Conservation (phyloP, 2,113 vertebrate genomes). For the Silurus glanis region DNA sequence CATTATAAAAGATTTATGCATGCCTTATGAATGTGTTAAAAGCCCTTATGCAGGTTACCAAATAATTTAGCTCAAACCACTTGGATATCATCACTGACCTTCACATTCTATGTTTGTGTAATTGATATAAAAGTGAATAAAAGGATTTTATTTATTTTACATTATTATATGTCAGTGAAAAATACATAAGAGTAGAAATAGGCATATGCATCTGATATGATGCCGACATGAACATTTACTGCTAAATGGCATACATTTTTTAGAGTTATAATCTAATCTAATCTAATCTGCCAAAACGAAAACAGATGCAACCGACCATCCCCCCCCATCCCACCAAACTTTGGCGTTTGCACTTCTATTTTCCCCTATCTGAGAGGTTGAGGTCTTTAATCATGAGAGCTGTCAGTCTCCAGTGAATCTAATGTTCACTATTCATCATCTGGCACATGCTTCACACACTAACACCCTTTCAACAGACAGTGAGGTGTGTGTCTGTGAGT, state of each 20-base stretch:
- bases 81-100: not conserved
- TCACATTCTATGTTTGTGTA: not conserved
- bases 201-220: not conserved
- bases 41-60: not conserved
- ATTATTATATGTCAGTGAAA: not conserved
- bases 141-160: not conserved
- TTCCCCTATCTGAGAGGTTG: constrained; percentile 64
- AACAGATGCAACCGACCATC: too few relatives aligned
- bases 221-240: constrained; percentile 1
- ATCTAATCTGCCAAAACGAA: too few relatives aligned
- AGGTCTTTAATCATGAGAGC: constrained; percentile 73
- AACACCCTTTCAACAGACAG: not conserved
- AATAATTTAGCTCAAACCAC: not conserved
- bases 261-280: not conserved
- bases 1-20: not conserved
- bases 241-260: constrained; percentile 8
- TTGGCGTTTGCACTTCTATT: constrained; percentile 20
- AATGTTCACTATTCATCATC: constrained; percentile 74
- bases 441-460: constrained; percentile 11
- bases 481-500: not conserved
- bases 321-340: not conserved
- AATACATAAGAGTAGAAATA: not conserved
- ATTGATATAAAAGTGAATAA: not conserved
- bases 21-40: not conserved
- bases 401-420: constrained; percentile 74